Evolutionary conservation across 2,797 vertebrate genomes (phyloP).

Genomic region (Rousettus madagascariensis): DNA sequence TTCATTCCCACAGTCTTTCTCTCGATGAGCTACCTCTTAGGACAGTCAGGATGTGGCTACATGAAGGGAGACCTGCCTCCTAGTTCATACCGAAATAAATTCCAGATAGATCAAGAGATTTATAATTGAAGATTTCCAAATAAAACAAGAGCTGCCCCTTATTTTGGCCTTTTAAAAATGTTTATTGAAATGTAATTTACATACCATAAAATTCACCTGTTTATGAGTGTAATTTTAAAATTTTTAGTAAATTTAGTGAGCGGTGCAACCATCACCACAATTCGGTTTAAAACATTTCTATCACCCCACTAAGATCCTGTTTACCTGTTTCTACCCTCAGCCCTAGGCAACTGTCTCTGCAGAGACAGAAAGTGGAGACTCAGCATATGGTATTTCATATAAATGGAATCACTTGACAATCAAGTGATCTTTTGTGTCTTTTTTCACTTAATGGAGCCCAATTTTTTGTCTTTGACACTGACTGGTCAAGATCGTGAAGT

Average conservation of each 20-base stretch:
- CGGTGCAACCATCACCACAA: background rate
- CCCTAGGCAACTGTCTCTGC: background rate
- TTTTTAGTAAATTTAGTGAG: background rate
- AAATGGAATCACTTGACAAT: background rate
- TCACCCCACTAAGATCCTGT: rapidly evolving
- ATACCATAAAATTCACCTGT: background rate
- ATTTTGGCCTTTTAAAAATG: background rate
- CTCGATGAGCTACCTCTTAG: no score
- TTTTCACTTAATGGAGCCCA: background rate
- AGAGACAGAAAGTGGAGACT: no score
- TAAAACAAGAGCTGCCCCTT: background rate
- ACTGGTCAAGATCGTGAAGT: background rate
- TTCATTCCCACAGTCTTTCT: background rate
- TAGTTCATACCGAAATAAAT: background rate
- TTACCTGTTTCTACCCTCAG: background rate
- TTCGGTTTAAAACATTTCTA: background rate
- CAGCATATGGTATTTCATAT: background rate
- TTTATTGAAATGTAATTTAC: background rate
- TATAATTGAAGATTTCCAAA: background rate
- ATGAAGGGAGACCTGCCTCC: background rate
- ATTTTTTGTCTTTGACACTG: background rate
- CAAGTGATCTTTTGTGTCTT: background rate
- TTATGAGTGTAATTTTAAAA: background rate
- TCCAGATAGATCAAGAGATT: background rate
- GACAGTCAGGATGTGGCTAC: background rate